phyloP scores from a whole-genome alignment of 2,888 invertebrate genomes.

The Gymnosoma rotundatum region DNA sequence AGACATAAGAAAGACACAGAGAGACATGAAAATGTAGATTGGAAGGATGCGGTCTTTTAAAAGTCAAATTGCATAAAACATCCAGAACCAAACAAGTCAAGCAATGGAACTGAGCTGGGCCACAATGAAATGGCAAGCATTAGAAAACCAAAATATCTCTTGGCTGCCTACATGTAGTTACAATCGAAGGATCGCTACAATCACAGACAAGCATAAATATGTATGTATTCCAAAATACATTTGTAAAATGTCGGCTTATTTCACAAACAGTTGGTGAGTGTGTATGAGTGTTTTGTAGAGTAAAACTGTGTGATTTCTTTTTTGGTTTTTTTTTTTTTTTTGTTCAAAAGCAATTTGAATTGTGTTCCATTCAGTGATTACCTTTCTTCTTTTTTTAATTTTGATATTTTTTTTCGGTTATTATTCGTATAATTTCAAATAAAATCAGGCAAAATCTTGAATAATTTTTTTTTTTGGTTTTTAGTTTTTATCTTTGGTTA shows the following conservation, averaged over 20 bases:
- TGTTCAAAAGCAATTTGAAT: constrained; percentile 65
- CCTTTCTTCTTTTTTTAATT: constrained; percentile 43
- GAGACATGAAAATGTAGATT: constrained; percentile 35
- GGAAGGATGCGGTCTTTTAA: constrained; percentile 65
- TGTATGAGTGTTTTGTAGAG: neutral
- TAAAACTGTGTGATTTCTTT: neutral
- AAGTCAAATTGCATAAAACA: constrained; percentile 70
- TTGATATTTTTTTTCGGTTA: constrained; percentile 26
- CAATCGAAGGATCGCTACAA: constrained; percentile 45
- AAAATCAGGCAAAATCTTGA: constrained; percentile 55
- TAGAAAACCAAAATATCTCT: constrained; percentile 61
- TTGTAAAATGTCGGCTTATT: constrained; percentile 63
- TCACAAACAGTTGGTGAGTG: constrained; percentile 35
- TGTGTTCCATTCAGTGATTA: constrained; percentile 69
- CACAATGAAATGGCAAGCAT: constrained; percentile 42
- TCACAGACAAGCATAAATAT: constrained; percentile 3
- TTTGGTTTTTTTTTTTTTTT: constrained; percentile 21
- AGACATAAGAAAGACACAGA: constrained; percentile 33
- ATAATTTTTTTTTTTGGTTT: constrained; percentile 5
- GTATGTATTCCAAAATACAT: constrained; percentile 38
- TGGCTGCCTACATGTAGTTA: constrained; percentile 54
- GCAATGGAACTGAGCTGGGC: constrained; percentile 30
- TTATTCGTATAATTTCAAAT: constrained; percentile 42
- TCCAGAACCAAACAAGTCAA: constrained; percentile 57
- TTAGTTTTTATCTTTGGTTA: constrained; percentile 22